A percentile compares a stretch with the other conserved stretches of the same genome.
Conservation (phyloP, 2,113 vertebrate species). For the Callithrix jacchus region DNA sequence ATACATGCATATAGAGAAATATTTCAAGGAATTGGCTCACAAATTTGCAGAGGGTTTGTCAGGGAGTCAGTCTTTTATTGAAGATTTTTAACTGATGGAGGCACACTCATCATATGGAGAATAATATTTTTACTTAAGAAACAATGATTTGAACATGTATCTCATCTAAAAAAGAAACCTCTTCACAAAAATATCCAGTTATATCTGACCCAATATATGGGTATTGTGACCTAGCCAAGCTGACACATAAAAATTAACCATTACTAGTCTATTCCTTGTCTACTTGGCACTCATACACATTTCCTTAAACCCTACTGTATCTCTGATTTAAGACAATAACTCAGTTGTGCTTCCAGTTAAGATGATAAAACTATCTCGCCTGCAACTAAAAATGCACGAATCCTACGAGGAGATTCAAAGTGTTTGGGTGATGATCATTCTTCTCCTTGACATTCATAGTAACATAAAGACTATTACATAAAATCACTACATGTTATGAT, state of each 20-base stretch:
- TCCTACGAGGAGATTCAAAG: not conserved
- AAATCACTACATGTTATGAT: not conserved
- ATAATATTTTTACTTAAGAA: not conserved
- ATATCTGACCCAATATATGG: not conserved
- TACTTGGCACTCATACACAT: not conserved
- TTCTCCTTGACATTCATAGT: not conserved
- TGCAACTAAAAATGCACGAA: not conserved
- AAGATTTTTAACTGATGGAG: not conserved
- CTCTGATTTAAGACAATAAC: not conserved
- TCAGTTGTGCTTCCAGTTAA: not conserved
- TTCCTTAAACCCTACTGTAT: not conserved
- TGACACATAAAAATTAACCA: not conserved
- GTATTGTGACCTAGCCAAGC: not conserved
- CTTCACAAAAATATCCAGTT: not conserved
- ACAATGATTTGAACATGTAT: not conserved
- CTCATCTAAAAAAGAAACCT: not conserved
- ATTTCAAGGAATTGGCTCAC: not conserved
- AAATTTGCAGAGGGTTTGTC: not conserved
- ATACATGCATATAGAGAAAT: rapidly evolving
- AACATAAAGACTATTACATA: not conserved
- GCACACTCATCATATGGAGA: not conserved
- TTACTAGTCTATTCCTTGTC: not conserved
- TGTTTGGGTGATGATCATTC: not conserved
- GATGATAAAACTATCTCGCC: not conserved
- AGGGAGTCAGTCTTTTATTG: not conserved